phyloP scores from a whole-genome alignment of 2,888 invertebrate species.

The Ephialtes manifestator region DNA sequence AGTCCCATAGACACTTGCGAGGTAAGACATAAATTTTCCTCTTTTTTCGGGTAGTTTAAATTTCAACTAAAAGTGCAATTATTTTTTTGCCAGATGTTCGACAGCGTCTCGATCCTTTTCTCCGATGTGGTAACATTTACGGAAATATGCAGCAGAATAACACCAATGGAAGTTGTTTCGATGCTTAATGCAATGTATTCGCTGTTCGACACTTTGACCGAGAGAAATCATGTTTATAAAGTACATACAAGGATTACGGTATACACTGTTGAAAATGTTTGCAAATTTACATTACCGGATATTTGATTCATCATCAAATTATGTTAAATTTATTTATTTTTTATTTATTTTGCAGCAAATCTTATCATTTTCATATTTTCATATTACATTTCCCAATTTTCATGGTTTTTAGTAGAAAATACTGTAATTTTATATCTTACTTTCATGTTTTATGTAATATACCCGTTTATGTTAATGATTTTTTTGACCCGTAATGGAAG shows the following conservation, averaged over 20 bases:
- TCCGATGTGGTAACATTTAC: conserved; percentile 99
- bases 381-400: too few species aligned
- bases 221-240: conserved; percentile 97
- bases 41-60: not conserved
- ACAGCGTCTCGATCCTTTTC: conserved; percentile 98
- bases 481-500: too few species aligned
- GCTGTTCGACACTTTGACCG: conserved; percentile 97
- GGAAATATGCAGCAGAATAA: conserved; percentile 97
- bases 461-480: too few species aligned
- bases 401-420: too few species aligned
- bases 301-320: not conserved
- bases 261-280: not conserved
- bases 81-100: conserved; percentile 92
- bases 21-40: too few species aligned
- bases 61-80: not conserved
- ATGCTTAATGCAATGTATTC: conserved; percentile 99
- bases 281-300: too few species aligned
- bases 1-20: conserved; percentile 98
- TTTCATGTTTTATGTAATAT: too few species aligned
- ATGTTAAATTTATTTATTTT: too few species aligned
- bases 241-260: conserved; percentile 86
- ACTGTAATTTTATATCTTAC: too few species aligned
- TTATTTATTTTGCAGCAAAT: too few species aligned
- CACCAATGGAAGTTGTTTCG: conserved; percentile 98
- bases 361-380: too few species aligned